Percentiles rank a stretch among this genome's conserved stretches.
Conservation (phyloP, 2,797 vertebrate genomes). For the Halcyon leucocephala region DNA sequence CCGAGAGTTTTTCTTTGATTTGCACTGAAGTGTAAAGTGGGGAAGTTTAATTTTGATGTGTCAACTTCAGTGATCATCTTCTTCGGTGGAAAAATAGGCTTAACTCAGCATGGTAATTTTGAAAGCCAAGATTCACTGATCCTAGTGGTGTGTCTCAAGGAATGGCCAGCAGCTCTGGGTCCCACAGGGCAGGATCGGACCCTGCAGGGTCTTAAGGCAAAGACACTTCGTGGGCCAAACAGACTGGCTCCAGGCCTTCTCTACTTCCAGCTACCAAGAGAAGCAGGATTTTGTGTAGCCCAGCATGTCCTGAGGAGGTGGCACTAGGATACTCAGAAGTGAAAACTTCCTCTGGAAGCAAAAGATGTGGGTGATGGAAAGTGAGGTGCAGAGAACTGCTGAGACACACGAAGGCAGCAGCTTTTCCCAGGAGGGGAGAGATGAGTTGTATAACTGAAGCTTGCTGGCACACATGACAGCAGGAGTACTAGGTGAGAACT, state of each 20-base stretch:
- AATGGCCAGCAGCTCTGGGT: background rate
- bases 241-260: background rate
- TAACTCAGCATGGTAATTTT: background rate
- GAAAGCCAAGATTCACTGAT: background rate
- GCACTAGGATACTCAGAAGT: background rate
- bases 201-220: background rate
- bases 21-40: background rate
- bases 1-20: background rate
- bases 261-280: background rate
- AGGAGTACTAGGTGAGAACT: background rate
- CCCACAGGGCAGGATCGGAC: background rate
- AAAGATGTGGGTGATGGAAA: background rate
- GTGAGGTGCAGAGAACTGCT: background rate
- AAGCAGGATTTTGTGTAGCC: background rate
- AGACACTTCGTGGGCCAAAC: background rate
- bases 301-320: rapidly evolving
- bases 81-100: background rate
- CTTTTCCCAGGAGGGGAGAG: background rate
- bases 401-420: background rate
- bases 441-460: background rate
- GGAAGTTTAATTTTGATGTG: background rate
- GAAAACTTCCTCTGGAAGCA: background rate
- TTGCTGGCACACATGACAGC: background rate
- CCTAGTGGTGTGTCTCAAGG: background rate
- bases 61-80: background rate